Conservation (phyloP, 2,797 vertebrate genomes). For the Crax fasciolata region DNA sequence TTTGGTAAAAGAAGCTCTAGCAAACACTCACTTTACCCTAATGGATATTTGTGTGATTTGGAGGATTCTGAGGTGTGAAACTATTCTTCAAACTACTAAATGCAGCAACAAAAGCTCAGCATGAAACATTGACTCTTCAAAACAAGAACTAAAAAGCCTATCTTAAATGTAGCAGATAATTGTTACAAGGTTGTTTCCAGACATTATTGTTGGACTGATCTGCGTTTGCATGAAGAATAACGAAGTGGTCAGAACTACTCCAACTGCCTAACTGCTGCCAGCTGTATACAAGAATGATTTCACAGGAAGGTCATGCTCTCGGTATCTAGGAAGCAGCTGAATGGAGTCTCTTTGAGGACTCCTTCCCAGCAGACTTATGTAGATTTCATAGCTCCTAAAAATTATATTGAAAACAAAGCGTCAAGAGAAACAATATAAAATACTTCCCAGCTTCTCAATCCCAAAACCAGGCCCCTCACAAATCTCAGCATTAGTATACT, state of each 20-base stretch:
- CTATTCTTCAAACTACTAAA: not conserved
- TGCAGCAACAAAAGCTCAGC: not conserved
- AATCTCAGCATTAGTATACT: conserved; percentile 1
- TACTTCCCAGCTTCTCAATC: not conserved
- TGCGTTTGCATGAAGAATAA: not conserved
- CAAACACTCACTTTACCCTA: not conserved
- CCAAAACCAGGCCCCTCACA: not conserved
- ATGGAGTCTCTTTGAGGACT: not conserved
- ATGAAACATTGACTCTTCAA: not conserved
- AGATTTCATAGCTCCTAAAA: conserved; percentile 25
- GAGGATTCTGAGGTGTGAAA: not conserved
- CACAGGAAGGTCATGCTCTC: not conserved
- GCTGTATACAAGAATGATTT: not conserved
- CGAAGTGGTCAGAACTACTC: not conserved
- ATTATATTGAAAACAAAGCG: not conserved
- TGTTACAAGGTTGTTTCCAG: conserved; percentile 1
- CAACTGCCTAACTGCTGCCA: not conserved
- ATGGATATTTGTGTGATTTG: not conserved
- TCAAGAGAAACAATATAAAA: conserved; percentile 27
- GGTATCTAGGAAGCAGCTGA: conserved; percentile 7
- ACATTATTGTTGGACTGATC: not conserved
- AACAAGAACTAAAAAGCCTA: not conserved
- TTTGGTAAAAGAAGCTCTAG: not conserved
- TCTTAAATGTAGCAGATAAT: not conserved
- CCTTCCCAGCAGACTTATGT: conserved; percentile 5